Base-by-base conservation (phyloP, 2,888 invertebrate genomes). In the Hirtodrosophila trivittata region DNA sequence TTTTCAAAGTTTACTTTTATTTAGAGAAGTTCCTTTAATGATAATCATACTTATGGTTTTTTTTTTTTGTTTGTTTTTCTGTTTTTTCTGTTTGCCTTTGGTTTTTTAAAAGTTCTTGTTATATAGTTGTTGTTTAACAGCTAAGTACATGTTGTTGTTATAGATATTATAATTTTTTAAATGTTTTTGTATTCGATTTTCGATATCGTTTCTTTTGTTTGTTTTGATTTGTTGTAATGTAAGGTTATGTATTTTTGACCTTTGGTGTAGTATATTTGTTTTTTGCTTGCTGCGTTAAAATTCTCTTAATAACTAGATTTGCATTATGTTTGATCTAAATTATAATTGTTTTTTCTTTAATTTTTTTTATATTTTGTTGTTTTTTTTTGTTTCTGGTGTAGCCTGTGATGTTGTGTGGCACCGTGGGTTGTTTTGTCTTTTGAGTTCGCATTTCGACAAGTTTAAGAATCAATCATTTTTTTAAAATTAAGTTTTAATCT, bases 1-100 rank as follows among this genome's bases (percentile, higher is more conserved):
- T 86, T 82, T 82, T 80, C 74, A 86, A 83, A 86, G 83, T 83
- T 83, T 83, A 83, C 84, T 86, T 86, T 82, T 83, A 86, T 83
- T 83, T 74, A 81, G 76, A 83, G 86, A 83, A 86, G 86, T 83
- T 86, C 81, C 74, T 81, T 83, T 81, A 83, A 83, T 83, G 83
- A 77, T 86, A 82, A 83, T 83, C 81, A 86, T 86, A 83, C 86
- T 82, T 82, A 77, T 76, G 67, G 54, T 64, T 66, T 42, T 60
- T 76, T 8, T 9, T 7, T 66, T 28, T 57, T 42, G 38, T 42
- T 38, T 47, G 38, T 37, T 30, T 57, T 55, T 56, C 41, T 28
- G 18, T 55, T 49, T 42, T 62, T 60, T 35, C 45, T 56, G 73
- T 74, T 74, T 60, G 70, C 69, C 62, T 67, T 83, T 75, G 39